Conservation (phyloP, 2,888 invertebrate genomes). For the Ephialtes manifestator region DNA sequence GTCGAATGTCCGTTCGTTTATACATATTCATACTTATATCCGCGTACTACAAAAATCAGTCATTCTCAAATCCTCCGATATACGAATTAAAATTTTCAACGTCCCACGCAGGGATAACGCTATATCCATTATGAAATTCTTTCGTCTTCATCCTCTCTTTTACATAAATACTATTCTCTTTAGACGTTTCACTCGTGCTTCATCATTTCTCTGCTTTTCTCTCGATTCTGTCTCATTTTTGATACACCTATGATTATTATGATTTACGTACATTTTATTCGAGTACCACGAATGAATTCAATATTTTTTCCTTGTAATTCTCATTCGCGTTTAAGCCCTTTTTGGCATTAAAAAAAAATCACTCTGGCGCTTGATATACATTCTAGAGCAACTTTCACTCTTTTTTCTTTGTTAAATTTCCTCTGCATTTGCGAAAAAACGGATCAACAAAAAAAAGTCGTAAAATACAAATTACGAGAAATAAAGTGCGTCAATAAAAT, state of each 20-base stretch:
- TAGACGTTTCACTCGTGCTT: background rate
- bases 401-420: background rate
- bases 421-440: background rate
- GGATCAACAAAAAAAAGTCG: background rate
- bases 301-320: conserved; percentile 1
- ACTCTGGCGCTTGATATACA: background rate
- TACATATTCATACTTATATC: conserved; percentile 57
- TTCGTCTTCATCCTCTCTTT: conserved; percentile 35
- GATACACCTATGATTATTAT: conserved; percentile 17
- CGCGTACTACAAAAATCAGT: conserved; percentile 73
- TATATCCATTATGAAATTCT: conserved; percentile 49
- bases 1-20: conserved; percentile 38
- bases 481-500: background rate
- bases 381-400: background rate
- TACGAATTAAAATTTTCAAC: conserved; percentile 65
- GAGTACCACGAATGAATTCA: background rate
- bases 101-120: conserved; percentile 56
- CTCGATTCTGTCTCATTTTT: background rate
- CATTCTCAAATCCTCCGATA: conserved; percentile 69
- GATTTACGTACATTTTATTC: conserved; percentile 15
- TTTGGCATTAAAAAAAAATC: background rate
- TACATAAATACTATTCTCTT: conserved; percentile 49
- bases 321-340: background rate
- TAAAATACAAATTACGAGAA: background rate
- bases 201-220: conserved; percentile 7